Conservation (phyloP, 92 coral and sea anemone genomes). For the Epizoanthus fatuus region DNA sequence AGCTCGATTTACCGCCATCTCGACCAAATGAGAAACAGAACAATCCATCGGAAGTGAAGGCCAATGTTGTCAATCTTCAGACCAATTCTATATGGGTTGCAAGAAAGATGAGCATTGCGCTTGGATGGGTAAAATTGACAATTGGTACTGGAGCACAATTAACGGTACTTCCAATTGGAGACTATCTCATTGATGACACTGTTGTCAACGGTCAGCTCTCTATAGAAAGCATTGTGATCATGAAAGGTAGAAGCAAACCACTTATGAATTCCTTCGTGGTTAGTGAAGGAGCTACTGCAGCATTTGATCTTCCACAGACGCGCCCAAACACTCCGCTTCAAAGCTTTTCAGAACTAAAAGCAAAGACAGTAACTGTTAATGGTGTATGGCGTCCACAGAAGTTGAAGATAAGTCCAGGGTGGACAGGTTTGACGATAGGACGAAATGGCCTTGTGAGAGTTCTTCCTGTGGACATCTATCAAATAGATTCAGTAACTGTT, state of each 20-base stretch:
- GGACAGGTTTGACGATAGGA: constrained; percentile 78
- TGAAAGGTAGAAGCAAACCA: constrained; percentile 10
- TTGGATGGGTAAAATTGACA: constrained; percentile 36
- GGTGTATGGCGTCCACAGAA: constrained; percentile 27
- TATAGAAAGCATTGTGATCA: constrained; percentile 6
- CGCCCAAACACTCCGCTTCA: constrained; percentile 16
- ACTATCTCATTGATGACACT: constrained; percentile 14
- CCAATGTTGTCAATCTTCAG: constrained; percentile 14
- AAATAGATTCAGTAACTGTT: constrained; percentile 67
- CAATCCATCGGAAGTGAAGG: constrained; percentile 19
- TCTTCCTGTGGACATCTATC: constrained; percentile 71
- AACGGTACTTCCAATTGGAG: constrained; percentile 23
- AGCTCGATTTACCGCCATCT: constrained; percentile 13
- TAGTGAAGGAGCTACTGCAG: constrained; percentile 11
- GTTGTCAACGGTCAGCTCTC: constrained; percentile 26
- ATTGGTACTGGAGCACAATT: constrained; percentile 7
- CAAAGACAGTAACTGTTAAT: constrained; percentile 26
- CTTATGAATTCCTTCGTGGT: constrained; percentile 27
- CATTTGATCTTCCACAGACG: constrained; percentile 25
- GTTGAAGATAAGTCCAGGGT: constrained; percentile 37
- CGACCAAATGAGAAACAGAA: constrained; percentile 9
- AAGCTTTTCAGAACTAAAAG: constrained; percentile 22
- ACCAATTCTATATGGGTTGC: constrained; percentile 19
- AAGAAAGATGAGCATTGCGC: constrained; percentile 25
- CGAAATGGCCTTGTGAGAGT: constrained; percentile 71